Base-by-base conservation (phyloP, 2,797 vertebrate genomes). In the Cirrhinus mrigala region DNA sequence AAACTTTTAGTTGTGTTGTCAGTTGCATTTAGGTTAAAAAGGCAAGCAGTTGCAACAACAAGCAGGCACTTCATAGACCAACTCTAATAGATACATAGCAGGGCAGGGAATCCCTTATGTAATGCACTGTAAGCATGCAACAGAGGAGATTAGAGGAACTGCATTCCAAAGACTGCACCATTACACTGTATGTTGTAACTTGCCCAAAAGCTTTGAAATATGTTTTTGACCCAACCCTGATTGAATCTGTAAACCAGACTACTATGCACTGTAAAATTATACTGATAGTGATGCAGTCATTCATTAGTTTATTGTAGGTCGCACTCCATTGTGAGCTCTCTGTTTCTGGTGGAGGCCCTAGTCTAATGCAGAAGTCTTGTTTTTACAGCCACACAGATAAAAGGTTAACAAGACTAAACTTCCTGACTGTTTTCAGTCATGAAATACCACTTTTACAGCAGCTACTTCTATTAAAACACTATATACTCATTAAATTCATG, bases 361-460 rank as follows among this genome's bases (percentile, higher is more conserved):
- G 89, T 86, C 90, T 92, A 27, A 46, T 86, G 33, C 92, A 93
- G 73, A 96, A 95, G 77, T 94, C 94, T 6, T 96, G 95, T 90
- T 93, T 92, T 44, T 95, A 94, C 89, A 88, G 14, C 58, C 83
- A 40, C 50, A 11, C 33, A 18, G 16, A 68, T 5, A 83, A 90
- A 70, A 86, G 92, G 95, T 94, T 71, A 79, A n/a, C 27, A 18
- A 78, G 52, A 50, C 6, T 56, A 18, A 11, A 24, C 9, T 4
- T 46, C 1, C 37, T 48, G 2, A 18, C 22, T 52, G 2, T 16
- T 29, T 64, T 64, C 60, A 15, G 15, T 64, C 5, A 64, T 6
- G 6, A 62, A 27, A 58, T 27, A 14, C 0, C 11, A 6, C 58
- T 58, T 56, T n/a, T 58, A 58, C 12, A 12, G 3, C 4, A 15